Percentiles rank a stretch among this genome's conserved stretches.
phyloP scores from a whole-genome alignment of 2,797 vertebrate species.

The Chrysocyon brachyurus region DNA sequence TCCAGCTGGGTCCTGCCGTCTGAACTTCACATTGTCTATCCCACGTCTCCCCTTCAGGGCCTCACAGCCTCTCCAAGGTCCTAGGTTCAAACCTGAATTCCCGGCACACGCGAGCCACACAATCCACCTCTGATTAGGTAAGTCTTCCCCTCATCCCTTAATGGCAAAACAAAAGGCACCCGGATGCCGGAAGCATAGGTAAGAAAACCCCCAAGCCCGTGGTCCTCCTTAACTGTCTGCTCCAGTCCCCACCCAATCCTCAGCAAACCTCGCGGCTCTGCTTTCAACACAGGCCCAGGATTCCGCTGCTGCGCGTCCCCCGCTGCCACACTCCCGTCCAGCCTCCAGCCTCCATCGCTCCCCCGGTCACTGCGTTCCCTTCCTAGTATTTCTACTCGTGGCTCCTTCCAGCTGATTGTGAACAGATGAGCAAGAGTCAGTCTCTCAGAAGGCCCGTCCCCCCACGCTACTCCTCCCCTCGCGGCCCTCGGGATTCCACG shows the following conservation, averaged over 20 bases:
- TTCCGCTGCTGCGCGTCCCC: accelerated
- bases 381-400: neutral
- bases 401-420: neutral
- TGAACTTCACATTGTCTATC: neutral
- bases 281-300: neutral
- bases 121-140: neutral
- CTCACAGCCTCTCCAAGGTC: neutral
- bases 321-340: accelerated
- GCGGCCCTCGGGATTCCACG: neutral
- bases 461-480: no score
- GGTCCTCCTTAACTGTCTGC: neutral
- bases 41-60: neutral
- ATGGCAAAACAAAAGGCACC: neutral
- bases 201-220: no score
- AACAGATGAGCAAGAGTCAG: neutral
- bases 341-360: no score
- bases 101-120: neutral
- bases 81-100: accelerated
- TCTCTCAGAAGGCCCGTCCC: neutral
- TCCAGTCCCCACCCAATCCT: neutral
- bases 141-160: neutral
- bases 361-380: neutral
- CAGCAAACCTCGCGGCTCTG: neutral
- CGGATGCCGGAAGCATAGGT: neutral
- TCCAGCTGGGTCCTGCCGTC: neutral